Evolutionary conservation across 2,888 invertebrate genomes (phyloP), one percentile per base, ranked within the genome.

Genomic region (Adelognathus sp.): DNA sequence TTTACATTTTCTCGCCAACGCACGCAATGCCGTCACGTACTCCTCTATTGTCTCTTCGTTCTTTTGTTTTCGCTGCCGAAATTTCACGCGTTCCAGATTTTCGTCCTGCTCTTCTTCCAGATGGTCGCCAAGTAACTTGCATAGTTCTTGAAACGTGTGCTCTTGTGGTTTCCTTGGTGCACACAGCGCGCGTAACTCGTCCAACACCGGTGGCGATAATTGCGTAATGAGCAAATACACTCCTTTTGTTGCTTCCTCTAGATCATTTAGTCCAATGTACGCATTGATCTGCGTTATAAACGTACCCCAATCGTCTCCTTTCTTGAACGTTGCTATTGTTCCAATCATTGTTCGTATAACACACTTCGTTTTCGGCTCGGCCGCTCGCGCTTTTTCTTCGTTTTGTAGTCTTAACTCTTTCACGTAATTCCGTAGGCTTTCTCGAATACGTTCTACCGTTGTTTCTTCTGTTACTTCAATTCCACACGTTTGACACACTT

Each of bases 1-100:
- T 33, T 72, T 50, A 50, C 63, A 72, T 50, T 44, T 29, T 9
- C 24, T 46, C n/a, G 61, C 50, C 21, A 64, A 41, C 6, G n/a
- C 31, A 33, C 56, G 18, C 9, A 72, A 50, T 16, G 39, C 24
- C 14, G n/a, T 33, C 27, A 73, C 27, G 33, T 18, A 73, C 1
- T 64, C 56, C 44, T 73, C 27, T 7, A 73, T 29, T 27, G 56
- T 14, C 21, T 73, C 73, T 5, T 41, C 44, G 16, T 11, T 16
- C 36, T 27, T 9, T 33, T 44, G 44, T 11, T 63, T 63, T 29
- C 64, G 39, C 5, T 63, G n/a, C 2, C 41, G 24, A 63, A 44
- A 63, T 41, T n/a, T 41, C 3, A 41, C 41, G 41, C 41, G 41
- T 14, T 41, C 41, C 4, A 41, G 5, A 14, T 41, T 41, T 14